These are phyloP conservation scores for Papilio xuthus DNA, from an alignment of 1,140 invertebrate species.

Conservation along the genomic window DNA sequence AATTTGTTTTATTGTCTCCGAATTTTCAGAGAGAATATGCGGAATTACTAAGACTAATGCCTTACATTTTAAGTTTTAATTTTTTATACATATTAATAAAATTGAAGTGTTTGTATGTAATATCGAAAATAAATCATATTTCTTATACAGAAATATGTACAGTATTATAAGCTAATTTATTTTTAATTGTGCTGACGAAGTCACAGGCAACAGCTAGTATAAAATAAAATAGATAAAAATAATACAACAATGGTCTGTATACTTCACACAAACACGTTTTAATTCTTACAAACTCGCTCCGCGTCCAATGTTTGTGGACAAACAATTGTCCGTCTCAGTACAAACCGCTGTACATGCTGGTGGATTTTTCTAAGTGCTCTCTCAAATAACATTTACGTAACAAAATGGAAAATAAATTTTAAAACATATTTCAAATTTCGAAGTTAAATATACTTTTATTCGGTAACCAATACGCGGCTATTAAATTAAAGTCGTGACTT, in stretches of 20 bases:
- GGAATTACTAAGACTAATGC: background rate
- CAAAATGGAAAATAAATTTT: slow-evolving; percentile 6
- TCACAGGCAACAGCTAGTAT: too few relatives aligned
- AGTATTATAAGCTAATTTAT: too few relatives aligned
- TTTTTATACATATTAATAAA: too few relatives aligned
- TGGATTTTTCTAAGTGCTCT: slow-evolving; percentile 30
- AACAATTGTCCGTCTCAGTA: slow-evolving; percentile 25
- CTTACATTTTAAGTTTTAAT: background rate
- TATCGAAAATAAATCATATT: too few relatives aligned
- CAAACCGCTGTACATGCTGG: slow-evolving; percentile 16
- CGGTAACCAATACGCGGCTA: background rate
- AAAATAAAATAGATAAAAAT: background rate
- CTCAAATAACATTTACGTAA: slow-evolving; percentile 21
- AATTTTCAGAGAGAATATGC: background rate
- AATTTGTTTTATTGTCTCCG: background rate
- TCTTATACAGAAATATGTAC: too few relatives aligned
- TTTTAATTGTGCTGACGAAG: too few relatives aligned
- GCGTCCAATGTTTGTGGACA: slow-evolving; percentile 25
- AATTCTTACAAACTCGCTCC: slow-evolving; percentile 24
- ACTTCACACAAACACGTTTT: slow-evolving; percentile 20
- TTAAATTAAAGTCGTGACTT: background rate
- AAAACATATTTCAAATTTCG: background rate
- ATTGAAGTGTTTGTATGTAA: too few relatives aligned
- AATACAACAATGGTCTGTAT: slow-evolving; percentile 4
- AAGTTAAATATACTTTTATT: background rate